Conservation (phyloP, 2,797 vertebrate genomes). For the Luscinia luscinia region DNA sequence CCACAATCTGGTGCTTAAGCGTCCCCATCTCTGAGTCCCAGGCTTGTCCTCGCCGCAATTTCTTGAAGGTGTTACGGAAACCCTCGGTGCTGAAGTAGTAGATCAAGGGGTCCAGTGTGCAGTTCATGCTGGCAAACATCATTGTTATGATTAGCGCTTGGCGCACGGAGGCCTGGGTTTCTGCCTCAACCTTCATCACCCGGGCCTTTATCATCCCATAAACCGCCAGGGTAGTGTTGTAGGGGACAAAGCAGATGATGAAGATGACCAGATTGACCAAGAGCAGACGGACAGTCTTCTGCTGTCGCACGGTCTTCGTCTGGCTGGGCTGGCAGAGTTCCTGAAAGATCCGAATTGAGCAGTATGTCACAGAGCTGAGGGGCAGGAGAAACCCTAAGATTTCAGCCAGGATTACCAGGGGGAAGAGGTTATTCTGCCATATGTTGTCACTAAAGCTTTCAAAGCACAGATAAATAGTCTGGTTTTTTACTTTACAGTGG, state of each 20-base stretch:
- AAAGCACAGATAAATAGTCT: conserved; percentile 69
- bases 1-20: background rate
- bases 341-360: conserved; percentile 75
- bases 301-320: conserved; percentile 55
- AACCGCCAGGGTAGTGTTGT: conserved; percentile 75
- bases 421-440: conserved; percentile 74
- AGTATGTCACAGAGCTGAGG: conserved; percentile 72
- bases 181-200: conserved; percentile 38
- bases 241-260: conserved; percentile 82
- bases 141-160: conserved; percentile 67
- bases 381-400: conserved; percentile 80
- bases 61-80: conserved; percentile 79
- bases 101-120: conserved; percentile 79
- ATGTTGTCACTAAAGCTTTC: conserved; percentile 76
- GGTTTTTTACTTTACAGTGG: conserved; percentile 10
- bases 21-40: conserved; percentile 56
- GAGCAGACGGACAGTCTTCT: conserved; percentile 77
- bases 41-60: conserved; percentile 43
- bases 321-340: conserved; percentile 65
- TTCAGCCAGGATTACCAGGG: conserved; percentile 77
- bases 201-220: conserved; percentile 78
- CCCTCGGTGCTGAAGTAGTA: conserved; percentile 84
- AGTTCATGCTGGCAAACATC: conserved; percentile 79
- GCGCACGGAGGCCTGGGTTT: conserved; percentile 48
- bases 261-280: conserved; percentile 80